Conservation (phyloP, 2,113 vertebrate species). For the Polypterus senegalus region DNA sequence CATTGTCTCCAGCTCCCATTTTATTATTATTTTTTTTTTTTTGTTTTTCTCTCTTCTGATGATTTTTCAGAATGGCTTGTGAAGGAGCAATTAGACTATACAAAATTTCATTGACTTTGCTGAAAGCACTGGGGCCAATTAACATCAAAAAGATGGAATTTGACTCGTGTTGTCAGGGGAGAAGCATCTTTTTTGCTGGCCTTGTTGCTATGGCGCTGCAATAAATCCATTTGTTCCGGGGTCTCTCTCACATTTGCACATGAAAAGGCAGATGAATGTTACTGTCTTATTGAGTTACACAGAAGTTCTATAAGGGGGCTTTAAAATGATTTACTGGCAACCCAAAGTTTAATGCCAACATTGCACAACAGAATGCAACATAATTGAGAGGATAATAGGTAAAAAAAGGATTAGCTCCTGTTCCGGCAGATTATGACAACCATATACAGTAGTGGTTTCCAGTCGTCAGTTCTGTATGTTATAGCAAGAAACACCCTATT, state of each 20-base stretch:
- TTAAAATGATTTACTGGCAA: constrained; percentile 36
- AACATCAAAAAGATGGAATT: constrained; percentile 66
- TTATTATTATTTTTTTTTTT: too few species aligned
- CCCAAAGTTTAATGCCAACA: constrained; percentile 28
- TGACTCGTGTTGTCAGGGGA: constrained; percentile 60
- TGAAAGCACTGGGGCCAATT: constrained; percentile 64
- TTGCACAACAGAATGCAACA: constrained; percentile 42
- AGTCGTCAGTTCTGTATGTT: too few species aligned
- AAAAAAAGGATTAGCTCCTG: constrained; percentile 45
- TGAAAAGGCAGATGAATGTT: constrained; percentile 63
- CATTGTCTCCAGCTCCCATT: too few species aligned
- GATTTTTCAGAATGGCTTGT: neutral
- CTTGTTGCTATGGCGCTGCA: constrained; percentile 59
- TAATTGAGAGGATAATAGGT: constrained; percentile 29
- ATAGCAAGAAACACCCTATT: too few species aligned
- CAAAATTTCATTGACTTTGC: constrained; percentile 51
- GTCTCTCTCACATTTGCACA: constrained; percentile 64
- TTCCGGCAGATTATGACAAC: neutral
- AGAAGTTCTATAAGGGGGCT: constrained; percentile 59
- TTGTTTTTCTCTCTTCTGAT: neutral
- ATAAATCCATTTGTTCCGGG: constrained; percentile 57
- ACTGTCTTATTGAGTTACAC: constrained; percentile 67
- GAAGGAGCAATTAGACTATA: constrained; percentile 22
- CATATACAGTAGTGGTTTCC: too few species aligned
- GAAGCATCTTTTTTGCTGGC: constrained; percentile 60